These are phyloP conservation scores for Prorops nasuta DNA, from an alignment of 1,140 invertebrate species.

Conservation along the genomic window DNA sequence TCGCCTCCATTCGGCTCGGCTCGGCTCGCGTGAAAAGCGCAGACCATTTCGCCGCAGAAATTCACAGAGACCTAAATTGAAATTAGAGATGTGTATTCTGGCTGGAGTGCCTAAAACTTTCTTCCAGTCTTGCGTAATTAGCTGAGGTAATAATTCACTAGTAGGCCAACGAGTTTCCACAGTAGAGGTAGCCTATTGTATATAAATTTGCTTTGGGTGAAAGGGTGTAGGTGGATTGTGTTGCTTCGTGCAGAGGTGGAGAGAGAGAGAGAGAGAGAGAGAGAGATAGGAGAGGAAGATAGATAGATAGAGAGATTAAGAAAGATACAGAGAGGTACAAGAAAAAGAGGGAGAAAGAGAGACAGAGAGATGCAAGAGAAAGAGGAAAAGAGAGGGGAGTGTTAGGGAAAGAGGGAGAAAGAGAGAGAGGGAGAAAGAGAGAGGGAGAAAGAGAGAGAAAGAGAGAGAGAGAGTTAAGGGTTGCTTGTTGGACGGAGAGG, in stretches of 20 bases:
- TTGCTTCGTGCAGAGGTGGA: neutral
- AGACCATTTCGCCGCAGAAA: too few species aligned
- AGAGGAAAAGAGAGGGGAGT: constrained; percentile 11
- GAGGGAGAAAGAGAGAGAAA: neutral
- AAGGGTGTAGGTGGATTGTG: too few species aligned
- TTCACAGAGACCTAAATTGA: too few species aligned
- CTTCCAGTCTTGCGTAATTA: too few species aligned
- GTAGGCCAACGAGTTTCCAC: too few species aligned
- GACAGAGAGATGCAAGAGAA: constrained; percentile 11
- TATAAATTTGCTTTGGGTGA: too few species aligned
- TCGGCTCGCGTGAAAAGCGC: too few species aligned
- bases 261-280: constrained; percentile 22
- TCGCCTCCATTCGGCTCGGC: too few species aligned
- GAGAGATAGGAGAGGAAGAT: constrained; percentile 31
- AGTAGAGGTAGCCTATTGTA: too few species aligned
- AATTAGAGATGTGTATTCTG: too few species aligned
- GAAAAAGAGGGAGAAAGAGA: constrained; percentile 26
- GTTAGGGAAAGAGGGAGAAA: constrained; percentile 10
- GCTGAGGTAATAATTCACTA: too few species aligned
- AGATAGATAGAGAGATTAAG: constrained; percentile 35
- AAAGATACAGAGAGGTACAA: constrained; percentile 23
- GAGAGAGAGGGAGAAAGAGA: constrained; percentile 18
- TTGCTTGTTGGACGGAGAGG: constrained; percentile 18
- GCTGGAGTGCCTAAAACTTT: too few species aligned
- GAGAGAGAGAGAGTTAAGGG: neutral